Conservation (phyloP, 1,140 invertebrate species). For the Cephus cinctus region DNA sequence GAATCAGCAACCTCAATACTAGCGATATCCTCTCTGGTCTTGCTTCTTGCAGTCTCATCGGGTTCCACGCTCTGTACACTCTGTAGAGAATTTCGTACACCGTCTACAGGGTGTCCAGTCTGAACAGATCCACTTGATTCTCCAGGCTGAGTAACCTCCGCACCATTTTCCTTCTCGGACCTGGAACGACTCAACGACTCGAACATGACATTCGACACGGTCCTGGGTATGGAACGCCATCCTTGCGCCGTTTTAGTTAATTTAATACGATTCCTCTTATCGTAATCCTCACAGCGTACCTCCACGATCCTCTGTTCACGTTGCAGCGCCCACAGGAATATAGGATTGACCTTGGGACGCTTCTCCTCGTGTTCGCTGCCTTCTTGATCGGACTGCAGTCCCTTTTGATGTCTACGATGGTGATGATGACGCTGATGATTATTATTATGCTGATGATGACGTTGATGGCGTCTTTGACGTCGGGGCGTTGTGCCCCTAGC, state of each 20-base stretch:
- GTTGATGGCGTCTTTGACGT: slow-evolving; percentile 48
- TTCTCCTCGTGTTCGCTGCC: slow-evolving; percentile 33
- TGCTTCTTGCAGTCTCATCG: too few species aligned
- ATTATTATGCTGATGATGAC: slow-evolving; percentile 37
- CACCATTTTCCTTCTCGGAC: slow-evolving; percentile 1
- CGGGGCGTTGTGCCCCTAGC: slow-evolving; percentile 52
- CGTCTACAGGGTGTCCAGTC: too few species aligned
- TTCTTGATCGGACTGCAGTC: slow-evolving; percentile 4
- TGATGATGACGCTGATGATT: slow-evolving; percentile 29
- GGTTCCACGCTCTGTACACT: too few species aligned
- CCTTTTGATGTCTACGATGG: slow-evolving; percentile 27
- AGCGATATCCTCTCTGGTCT: too few species aligned
- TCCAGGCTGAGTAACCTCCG: too few species aligned
- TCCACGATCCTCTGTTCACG: slow-evolving; percentile 75
- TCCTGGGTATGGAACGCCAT: slow-evolving; percentile 78
- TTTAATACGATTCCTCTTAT: slow-evolving; percentile 77
- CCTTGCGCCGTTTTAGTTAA: slow-evolving; percentile 75
- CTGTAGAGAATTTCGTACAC: too few species aligned
- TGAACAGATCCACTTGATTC: too few species aligned
- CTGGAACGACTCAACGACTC: not conserved
- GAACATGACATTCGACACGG: slow-evolving; percentile 59
- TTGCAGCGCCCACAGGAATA: slow-evolving; percentile 80
- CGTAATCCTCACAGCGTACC: slow-evolving; percentile 82
- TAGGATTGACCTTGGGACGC: slow-evolving; percentile 69
- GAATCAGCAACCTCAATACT: too few species aligned